These are phyloP conservation scores for Monochamus saltuarius DNA, from an alignment of 1,140 invertebrate genomes.

Conservation along the genomic window DNA sequence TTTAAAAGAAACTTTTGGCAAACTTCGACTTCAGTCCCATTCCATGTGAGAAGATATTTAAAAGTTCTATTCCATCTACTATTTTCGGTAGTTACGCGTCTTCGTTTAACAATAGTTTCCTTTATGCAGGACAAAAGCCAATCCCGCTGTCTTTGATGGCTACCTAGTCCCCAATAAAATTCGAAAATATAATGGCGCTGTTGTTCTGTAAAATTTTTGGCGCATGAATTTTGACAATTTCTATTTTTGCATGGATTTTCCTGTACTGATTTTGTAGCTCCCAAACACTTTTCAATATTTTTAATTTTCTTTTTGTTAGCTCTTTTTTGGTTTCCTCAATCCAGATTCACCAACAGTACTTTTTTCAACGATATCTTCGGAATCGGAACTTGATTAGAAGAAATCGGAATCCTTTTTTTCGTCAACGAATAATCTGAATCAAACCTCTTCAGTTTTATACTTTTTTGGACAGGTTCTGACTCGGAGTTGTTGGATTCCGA, in stretches of 20 bases:
- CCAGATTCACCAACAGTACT: constrained; percentile 3
- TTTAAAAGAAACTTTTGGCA: constrained; percentile 20
- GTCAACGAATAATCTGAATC: too few relatives aligned
- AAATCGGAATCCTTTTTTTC: too few relatives aligned
- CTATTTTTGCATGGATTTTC: constrained; percentile 6
- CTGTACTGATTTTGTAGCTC: constrained; percentile 5
- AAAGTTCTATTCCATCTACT: constrained; percentile 6
- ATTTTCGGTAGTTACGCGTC: constrained; percentile 1
- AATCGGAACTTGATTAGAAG: too few relatives aligned
- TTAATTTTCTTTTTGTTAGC: constrained; percentile 1
- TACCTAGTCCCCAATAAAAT: too few relatives aligned
- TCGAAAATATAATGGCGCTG: too few relatives aligned
- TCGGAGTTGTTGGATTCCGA: too few relatives aligned
- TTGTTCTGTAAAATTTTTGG: too few relatives aligned
- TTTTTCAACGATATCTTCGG: background rate
- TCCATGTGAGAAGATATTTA: constrained; percentile 8
- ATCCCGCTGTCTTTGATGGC: too few relatives aligned
- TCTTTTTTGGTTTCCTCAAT: background rate
- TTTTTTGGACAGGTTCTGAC: too few relatives aligned
- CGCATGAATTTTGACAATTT: background rate
- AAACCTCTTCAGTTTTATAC: too few relatives aligned
- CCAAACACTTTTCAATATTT: constrained; percentile 2
- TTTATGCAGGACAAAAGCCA: too few relatives aligned
- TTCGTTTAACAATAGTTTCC: background rate
- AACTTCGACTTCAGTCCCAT: constrained; percentile 7